These are phyloP conservation scores for Papilio machaon DNA, from an alignment of 1,140 invertebrate species.

Conservation along the genomic window DNA sequence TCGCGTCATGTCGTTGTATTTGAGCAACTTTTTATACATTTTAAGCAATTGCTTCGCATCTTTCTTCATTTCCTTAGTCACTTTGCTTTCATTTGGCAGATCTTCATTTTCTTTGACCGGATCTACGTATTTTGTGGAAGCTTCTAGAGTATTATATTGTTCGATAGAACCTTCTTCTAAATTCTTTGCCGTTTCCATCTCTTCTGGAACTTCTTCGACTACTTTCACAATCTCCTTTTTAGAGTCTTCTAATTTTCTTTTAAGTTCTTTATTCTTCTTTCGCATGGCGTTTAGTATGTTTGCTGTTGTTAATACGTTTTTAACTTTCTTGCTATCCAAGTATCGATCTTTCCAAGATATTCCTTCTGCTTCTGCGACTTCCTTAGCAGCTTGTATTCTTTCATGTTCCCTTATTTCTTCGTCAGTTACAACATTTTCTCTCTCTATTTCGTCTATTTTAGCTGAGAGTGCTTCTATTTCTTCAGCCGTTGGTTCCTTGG, in stretches of 20 bases:
- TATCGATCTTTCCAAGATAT: constrained; percentile 80
- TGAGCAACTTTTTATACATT: constrained; percentile 80
- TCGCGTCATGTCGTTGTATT: constrained; percentile 73
- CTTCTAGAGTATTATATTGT: constrained; percentile 76
- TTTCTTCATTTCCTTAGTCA: constrained; percentile 73
- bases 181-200: constrained; percentile 39
- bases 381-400: constrained; percentile 38
- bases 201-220: constrained; percentile 39
- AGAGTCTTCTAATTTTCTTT: constrained; percentile 73
- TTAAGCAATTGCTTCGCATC: constrained; percentile 77
- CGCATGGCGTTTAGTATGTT: constrained; percentile 82
- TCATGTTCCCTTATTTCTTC: constrained; percentile 56
- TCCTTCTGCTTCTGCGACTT: constrained; percentile 50
- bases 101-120: constrained; percentile 58
- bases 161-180: constrained; percentile 75
- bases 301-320: constrained; percentile 81
- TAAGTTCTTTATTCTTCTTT: constrained; percentile 83
- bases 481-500: constrained; percentile 72
- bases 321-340: constrained; percentile 82
- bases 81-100: constrained; percentile 38
- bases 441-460: constrained; percentile 77
- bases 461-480: constrained; percentile 75
- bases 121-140: constrained; percentile 74
- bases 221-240: constrained; percentile 50
- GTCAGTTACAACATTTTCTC: constrained; percentile 56